Evolutionary conservation across 2,888 invertebrate genomes (phyloP).

Genomic region (Slavum lentiscoides): DNA sequence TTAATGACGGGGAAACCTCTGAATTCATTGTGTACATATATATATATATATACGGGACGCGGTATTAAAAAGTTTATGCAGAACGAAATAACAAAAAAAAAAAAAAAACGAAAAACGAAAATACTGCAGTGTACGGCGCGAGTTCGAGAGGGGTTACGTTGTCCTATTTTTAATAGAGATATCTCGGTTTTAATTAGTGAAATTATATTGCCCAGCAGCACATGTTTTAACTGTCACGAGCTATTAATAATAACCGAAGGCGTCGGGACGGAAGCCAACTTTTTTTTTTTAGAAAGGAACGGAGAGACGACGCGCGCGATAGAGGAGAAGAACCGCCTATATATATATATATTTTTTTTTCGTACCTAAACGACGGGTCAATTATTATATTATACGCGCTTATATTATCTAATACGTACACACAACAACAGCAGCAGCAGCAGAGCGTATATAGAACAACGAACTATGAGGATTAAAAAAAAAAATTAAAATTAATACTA

Average conservation of each 20-base stretch:
- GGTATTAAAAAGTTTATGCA: constrained; percentile 41
- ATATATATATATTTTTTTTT: not conserved
- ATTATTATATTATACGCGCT: constrained; percentile 11
- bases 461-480: constrained; percentile 22
- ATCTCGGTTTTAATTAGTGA: constrained; percentile 51
- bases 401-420: no score
- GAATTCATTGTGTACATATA: not conserved
- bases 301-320: not conserved
- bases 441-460: constrained; percentile 19
- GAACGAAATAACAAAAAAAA: constrained; percentile 27
- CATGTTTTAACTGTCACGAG: constrained; percentile 50
- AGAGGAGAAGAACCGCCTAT: constrained; percentile 9
- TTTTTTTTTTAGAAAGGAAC: constrained; percentile 27
- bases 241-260: constrained; percentile 52
- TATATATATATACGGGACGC: not conserved
- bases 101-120: no score
- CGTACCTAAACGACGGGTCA: constrained; percentile 38
- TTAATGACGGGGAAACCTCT: constrained; percentile 45
- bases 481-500: constrained; percentile 32
- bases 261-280: constrained; percentile 52
- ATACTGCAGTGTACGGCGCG: not conserved
- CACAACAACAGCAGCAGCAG: not conserved
- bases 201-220: constrained; percentile 53
- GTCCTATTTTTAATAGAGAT: constrained; percentile 53
- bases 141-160: constrained; percentile 32